These are phyloP conservation scores for Drosophila seguyi DNA, from an alignment of 1,140 invertebrate species.

Conservation along the genomic window DNA sequence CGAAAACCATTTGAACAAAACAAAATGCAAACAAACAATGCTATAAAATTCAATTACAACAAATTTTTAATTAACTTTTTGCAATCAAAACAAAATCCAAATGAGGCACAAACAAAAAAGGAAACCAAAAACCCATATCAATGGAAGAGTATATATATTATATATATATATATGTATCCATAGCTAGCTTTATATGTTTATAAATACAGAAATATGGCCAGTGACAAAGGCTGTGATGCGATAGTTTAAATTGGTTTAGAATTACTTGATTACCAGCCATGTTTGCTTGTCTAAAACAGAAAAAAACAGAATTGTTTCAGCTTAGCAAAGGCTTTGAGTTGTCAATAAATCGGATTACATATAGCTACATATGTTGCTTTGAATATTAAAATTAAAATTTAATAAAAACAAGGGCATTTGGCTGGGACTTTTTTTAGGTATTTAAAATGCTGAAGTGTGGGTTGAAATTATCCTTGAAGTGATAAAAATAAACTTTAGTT, in stretches of 20 bases:
- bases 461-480: too few relatives aligned
- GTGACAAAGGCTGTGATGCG: conserved; percentile 6
- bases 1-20: conserved; percentile 11
- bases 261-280: conserved; percentile 21
- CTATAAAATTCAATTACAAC: conserved; percentile 74
- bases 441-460: too few relatives aligned
- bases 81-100: conserved; percentile 51
- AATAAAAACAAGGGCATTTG: too few relatives aligned
- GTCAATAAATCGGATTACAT: conserved; percentile 2
- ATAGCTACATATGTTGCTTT: not conserved
- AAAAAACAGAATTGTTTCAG: too few relatives aligned
- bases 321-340: not conserved
- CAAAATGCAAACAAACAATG: conserved; percentile 50
- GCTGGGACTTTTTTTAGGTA: too few relatives aligned
- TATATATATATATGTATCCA: not conserved
- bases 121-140: not conserved
- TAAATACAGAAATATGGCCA: not conserved
- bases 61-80: conserved; percentile 74
- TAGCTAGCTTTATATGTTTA: not conserved
- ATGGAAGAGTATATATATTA: not conserved
- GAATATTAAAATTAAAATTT: too few relatives aligned
- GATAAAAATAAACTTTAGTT: too few relatives aligned
- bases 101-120: not conserved
- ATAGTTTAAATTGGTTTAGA: conserved; percentile 12
- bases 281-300: conserved; percentile 8